Evolutionary conservation across 2,113 vertebrate species (phyloP), one percentile per base, ranked within the genome.

Genomic region (Heptranchias perlo): DNA sequence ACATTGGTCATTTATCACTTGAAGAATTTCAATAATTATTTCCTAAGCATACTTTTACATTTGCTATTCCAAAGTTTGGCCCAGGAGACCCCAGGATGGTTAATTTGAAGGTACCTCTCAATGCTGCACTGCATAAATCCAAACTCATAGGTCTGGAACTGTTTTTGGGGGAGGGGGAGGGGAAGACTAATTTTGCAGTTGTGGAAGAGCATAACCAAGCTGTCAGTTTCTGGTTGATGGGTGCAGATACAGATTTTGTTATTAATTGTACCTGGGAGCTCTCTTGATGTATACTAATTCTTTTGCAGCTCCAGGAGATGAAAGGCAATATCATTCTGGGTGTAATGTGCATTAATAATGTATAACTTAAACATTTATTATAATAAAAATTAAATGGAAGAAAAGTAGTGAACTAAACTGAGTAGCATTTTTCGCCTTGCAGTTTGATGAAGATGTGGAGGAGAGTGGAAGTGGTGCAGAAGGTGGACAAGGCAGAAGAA

Each of bases 391-490:
- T 10, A 21, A 18, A 92, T 31, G 4, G 28, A n/a, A n/a, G 21
- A 47, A 87, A 52, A 44, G 84, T 21, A 44, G n/a, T n/a, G n/a
- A n/a, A n/a, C n/a, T n/a, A n/a, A n/a, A 94, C 10, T 54, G 4
- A 7, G 25, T 78, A 35, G 13, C 61, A 39, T 25, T 31, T 35
- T 54, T 94, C 23, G 16, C 16, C 28, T 78, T 96, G 2, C 31
- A 98, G 96, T 99, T 98, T 97, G 99, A 99, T 49, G 99, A 99
- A 96, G 99, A 99, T 96, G 96, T 97, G 96, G 99, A 99, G 5
- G 99, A 99, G 16, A 97, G 98, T 3, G 97, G 97, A 86, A 97
- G 98, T 69, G 98, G 98, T 1, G 96, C 97, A 1, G 99, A 99
- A 21, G 97, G 98, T 13, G 98, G 98, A 96, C 98, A 99, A 94